Conservation (phyloP, 2,797 vertebrate species). For the Lutjanus campechanus region DNA sequence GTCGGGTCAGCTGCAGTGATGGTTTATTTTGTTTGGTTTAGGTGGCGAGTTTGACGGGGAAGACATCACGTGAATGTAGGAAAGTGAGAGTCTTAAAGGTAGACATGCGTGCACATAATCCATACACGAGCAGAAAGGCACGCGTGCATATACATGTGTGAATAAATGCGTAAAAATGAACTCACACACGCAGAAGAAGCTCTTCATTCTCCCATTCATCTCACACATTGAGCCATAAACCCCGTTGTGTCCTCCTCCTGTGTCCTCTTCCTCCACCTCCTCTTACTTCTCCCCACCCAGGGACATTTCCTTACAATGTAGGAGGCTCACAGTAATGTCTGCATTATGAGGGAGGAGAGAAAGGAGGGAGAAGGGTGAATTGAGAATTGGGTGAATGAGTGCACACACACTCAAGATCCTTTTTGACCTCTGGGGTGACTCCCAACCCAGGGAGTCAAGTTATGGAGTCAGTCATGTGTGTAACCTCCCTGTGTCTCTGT, state of each 20-base stretch:
- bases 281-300: neutral
- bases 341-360: slow-evolving; percentile 36
- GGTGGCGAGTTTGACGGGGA: neutral
- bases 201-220: neutral
- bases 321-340: slow-evolving; percentile 45
- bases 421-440: slow-evolving; percentile 73
- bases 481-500: slow-evolving; percentile 50
- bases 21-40: slow-evolving; percentile 8
- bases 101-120: slow-evolving; percentile 1
- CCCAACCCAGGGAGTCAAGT: slow-evolving; percentile 57
- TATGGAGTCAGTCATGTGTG: slow-evolving; percentile 71
- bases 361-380: slow-evolving; percentile 39
- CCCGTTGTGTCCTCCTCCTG: slow-evolving; percentile 19
- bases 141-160: neutral
- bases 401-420: slow-evolving; percentile 51
- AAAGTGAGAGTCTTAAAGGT: slow-evolving; percentile 1
- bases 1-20: neutral
- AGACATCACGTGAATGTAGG: neutral
- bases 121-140: neutral
- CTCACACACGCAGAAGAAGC: neutral
- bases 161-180: neutral
- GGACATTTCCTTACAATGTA: slow-evolving; percentile 46
- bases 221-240: slow-evolving; percentile 14
- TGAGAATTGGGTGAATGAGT: slow-evolving; percentile 65
- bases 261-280: slow-evolving; percentile 1